Evolutionary conservation across 1,140 invertebrate species (phyloP).

Genomic region (Streblospio benedicti): DNA sequence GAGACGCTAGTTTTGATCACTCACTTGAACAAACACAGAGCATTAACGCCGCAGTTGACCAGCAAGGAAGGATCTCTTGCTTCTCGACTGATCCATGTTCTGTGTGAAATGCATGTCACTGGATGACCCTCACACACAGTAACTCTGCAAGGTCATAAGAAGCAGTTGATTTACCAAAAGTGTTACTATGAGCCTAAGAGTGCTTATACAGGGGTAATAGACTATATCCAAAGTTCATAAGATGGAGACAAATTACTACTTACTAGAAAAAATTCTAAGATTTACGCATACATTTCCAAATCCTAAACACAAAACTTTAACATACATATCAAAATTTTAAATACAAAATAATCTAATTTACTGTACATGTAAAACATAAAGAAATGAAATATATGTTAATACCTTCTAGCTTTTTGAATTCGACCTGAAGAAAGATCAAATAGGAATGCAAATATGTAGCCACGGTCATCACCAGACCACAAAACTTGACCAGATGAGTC

Average conservation of each 20-base stretch:
- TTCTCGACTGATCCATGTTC: constrained; percentile 72
- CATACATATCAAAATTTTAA: too few relatives aligned
- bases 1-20: too few relatives aligned
- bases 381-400: too few relatives aligned
- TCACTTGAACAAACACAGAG: constrained; percentile 59
- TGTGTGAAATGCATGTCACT: constrained; percentile 67
- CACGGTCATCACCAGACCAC: constrained; percentile 76
- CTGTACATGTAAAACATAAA: too few relatives aligned
- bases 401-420: constrained; percentile 58
- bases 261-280: too few relatives aligned
- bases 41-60: constrained; percentile 68
- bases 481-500: constrained; percentile 68
- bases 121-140: constrained; percentile 52
- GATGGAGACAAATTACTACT: too few relatives aligned
- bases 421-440: constrained; percentile 64
- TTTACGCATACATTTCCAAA: not conserved
- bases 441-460: constrained; percentile 61
- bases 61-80: constrained; percentile 67
- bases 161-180: too few relatives aligned
- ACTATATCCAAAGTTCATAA: too few relatives aligned
- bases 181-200: too few relatives aligned
- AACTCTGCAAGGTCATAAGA: constrained; percentile 33
- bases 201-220: too few relatives aligned
- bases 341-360: too few relatives aligned
- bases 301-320: not conserved